A percentile compares a stretch with the other conserved stretches of the same genome.
These are phyloP conservation scores for Bruchidius siliquastri DNA, from an alignment of 2,888 invertebrate genomes.

Conservation along the genomic window DNA sequence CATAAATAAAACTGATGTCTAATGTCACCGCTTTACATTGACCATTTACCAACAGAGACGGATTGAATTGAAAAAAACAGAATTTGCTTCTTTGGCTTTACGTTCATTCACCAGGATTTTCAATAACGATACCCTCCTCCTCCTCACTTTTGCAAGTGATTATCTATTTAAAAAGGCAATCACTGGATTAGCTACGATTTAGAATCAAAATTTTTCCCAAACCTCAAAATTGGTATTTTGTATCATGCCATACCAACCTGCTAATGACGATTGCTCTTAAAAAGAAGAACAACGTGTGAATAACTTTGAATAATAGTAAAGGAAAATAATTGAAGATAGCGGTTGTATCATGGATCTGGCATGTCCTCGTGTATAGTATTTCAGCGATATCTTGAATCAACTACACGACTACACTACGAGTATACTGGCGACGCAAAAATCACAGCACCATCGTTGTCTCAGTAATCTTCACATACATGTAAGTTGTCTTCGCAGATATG, in stretches of 20 bases:
- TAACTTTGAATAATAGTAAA: no score
- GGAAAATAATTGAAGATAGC: no score
- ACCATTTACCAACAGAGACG: neutral
- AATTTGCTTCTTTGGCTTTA: neutral
- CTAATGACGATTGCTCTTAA: no score
- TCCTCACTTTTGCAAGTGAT: no score
- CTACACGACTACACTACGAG: neutral
- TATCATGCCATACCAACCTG: no score
- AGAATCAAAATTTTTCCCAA: no score
- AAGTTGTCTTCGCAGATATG: neutral
- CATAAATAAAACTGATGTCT: neutral
- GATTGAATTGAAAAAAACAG: neutral
- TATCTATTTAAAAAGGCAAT: no score
- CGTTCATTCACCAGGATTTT: no score
- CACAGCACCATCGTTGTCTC: neutral
- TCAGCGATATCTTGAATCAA: neutral
- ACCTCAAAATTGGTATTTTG: no score
- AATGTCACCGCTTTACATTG: neutral
- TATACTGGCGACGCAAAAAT: neutral
- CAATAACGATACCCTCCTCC: no score
- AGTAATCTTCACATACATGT: neutral
- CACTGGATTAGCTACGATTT: no score
- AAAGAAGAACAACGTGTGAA: no score
- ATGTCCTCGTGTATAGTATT: neutral
- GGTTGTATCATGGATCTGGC: neutral